Evolutionary conservation across 2,797 vertebrate species (phyloP).

Genomic region (Phrynocephalus vlangalii): DNA sequence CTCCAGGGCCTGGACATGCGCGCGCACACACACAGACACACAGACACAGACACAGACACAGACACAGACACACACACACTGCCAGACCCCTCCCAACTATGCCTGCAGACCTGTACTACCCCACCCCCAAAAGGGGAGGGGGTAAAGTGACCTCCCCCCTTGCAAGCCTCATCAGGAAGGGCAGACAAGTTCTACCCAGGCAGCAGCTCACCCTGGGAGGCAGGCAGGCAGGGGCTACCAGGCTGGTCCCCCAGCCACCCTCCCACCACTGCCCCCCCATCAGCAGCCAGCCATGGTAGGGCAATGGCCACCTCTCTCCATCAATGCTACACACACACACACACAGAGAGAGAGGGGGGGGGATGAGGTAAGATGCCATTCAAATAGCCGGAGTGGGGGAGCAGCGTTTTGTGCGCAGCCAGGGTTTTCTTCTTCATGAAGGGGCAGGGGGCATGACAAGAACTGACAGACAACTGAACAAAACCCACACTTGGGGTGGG

Average conservation of each 20-base stretch:
- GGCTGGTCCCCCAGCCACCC: neutral
- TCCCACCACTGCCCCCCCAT: neutral
- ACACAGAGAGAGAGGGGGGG: too few species aligned
- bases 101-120: too few species aligned
- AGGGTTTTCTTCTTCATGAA: constrained; percentile 48
- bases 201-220: too few species aligned
- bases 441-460: constrained; percentile 66
- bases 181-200: too few species aligned
- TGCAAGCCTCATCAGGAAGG: too few species aligned
- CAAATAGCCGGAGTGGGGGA: constrained; percentile 68
- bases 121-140: too few species aligned
- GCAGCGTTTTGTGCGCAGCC: constrained; percentile 51
- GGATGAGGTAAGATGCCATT: constrained; percentile 74
- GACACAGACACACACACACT: too few species aligned
- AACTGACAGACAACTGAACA: constrained; percentile 73
- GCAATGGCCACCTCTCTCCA: constrained; percentile 47
- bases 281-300: constrained; percentile 21
- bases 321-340: constrained; percentile 19
- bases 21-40: too few species aligned
- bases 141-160: too few species aligned
- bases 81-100: too few species aligned
- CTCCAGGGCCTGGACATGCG: too few species aligned
- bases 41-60: too few species aligned
- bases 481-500: constrained; percentile 37
- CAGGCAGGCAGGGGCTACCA: neutral